Conservation (phyloP, 2,888 invertebrate species). For the Tuta absoluta region DNA sequence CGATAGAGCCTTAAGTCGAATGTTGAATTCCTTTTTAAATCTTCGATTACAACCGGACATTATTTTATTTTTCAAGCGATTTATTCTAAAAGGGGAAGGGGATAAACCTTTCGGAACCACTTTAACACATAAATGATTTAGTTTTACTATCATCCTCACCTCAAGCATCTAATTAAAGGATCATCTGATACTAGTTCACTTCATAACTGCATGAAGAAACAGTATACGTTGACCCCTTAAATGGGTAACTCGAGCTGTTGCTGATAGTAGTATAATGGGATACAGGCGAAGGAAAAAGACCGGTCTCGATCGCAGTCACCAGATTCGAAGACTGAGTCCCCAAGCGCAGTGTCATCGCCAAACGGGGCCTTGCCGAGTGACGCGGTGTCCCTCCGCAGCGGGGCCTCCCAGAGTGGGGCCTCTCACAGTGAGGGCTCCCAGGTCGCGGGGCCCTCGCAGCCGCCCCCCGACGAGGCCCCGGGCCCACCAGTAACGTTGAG, state of each 20-base stretch:
- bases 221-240: too few relatives aligned
- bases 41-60: conserved; percentile 13
- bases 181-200: neutral
- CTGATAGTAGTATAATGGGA: conserved; percentile 39
- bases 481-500: conserved; percentile 65
- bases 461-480: conserved; percentile 48
- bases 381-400: conserved; percentile 33
- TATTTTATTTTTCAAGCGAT: too few relatives aligned
- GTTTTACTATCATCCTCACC: neutral
- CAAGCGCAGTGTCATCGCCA: conserved; percentile 28
- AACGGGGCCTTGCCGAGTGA: neutral
- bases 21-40: conserved; percentile 73
- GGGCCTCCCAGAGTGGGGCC: conserved; percentile 31
- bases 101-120: conserved; percentile 32
- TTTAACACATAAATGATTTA: conserved; percentile 28
- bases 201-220: too few relatives aligned
- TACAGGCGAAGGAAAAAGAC: conserved; percentile 61
- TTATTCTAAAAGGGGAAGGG: conserved; percentile 48
- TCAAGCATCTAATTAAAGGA: neutral
- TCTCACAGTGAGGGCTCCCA: neutral
- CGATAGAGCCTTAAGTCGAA: conserved; percentile 43
- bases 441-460: conserved; percentile 45
- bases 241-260: too few relatives aligned
- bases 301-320: conserved; percentile 50
- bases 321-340: conserved; percentile 43